Conservation (phyloP, 2,113 vertebrate species). For the Rhynchomys soricoides region DNA sequence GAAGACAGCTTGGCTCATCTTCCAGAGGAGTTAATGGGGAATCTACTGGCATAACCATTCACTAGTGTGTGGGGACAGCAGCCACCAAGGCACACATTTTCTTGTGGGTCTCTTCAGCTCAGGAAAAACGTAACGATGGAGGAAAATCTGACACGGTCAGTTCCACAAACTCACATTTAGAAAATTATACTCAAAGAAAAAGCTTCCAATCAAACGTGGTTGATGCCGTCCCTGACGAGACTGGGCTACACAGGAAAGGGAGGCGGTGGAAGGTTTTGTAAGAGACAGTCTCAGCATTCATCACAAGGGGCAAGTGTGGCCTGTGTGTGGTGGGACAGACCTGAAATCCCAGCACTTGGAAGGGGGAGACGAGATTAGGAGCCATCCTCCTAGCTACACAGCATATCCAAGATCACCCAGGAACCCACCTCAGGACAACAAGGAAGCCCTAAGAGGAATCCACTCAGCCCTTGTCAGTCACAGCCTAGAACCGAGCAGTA, state of each 20-base stretch:
- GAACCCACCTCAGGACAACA: neutral
- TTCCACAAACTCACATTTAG: neutral
- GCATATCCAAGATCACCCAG: neutral
- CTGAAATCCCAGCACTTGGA: neutral
- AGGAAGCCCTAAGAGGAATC: neutral
- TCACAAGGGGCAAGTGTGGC: neutral
- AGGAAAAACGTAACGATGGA: no score
- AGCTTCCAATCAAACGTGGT: neutral
- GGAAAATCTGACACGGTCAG: neutral
- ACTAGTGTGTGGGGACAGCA: accelerated
- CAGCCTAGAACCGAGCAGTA: neutral
- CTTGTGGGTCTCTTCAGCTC: neutral
- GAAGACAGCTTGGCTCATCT: neutral
- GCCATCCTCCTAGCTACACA: neutral
- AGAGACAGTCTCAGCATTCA: neutral
- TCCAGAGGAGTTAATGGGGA: neutral
- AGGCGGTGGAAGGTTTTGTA: no score
- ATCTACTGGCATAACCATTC: neutral
- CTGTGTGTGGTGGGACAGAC: neutral
- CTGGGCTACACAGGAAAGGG: accelerated
- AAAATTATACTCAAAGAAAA: neutral
- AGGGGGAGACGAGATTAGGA: neutral
- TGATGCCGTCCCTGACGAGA: no score
- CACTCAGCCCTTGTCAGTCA: neutral
- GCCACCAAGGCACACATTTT: neutral